Conservation (phyloP, 2,113 vertebrate species). For the Electrona antarctica region DNA sequence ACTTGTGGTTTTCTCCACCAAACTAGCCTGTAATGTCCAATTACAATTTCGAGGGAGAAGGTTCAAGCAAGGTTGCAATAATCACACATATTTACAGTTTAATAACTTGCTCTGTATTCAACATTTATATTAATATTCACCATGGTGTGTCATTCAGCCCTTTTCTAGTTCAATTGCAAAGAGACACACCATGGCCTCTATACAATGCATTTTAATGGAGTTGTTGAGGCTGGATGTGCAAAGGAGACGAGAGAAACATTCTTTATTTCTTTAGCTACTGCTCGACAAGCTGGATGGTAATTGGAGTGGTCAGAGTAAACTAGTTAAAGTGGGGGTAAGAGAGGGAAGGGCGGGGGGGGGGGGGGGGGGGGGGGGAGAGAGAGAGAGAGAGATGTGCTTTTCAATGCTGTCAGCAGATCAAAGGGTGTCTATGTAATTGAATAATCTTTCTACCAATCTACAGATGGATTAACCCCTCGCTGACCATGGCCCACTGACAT, state of each 20-base stretch:
- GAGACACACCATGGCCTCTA: constrained; percentile 9
- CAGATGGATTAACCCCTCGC: constrained; percentile 66
- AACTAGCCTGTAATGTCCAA: constrained; percentile 39
- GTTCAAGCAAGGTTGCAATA: constrained; percentile 25
- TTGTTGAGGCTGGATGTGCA: constrained; percentile 47
- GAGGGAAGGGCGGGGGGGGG: constrained; percentile 46
- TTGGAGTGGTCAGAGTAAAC: constrained; percentile 68
- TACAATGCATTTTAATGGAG: constrained; percentile 48
- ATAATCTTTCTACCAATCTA: constrained; percentile 61
- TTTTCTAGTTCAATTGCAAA: constrained; percentile 32
- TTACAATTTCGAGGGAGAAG: constrained; percentile 9
- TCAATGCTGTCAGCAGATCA: constrained; percentile 68
- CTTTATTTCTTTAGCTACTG: constrained; percentile 53
- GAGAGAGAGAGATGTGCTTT: constrained; percentile 36
- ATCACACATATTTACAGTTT: constrained; percentile 34
- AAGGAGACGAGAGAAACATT: constrained; percentile 53
- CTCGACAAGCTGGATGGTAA: constrained; percentile 56
- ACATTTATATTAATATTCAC: constrained; percentile 16
- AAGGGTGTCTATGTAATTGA: constrained; percentile 70
- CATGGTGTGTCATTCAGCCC: constrained; percentile 24
- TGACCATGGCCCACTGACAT: constrained; percentile 42
- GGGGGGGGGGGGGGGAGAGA: constrained; percentile 19
- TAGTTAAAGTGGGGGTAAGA: constrained; percentile 61
- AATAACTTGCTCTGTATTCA: constrained; percentile 13
- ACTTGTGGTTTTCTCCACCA: constrained; percentile 14